Evolutionary conservation across 1,140 invertebrate species (phyloP).

Genomic region (Vollenhovia emeryi): DNA sequence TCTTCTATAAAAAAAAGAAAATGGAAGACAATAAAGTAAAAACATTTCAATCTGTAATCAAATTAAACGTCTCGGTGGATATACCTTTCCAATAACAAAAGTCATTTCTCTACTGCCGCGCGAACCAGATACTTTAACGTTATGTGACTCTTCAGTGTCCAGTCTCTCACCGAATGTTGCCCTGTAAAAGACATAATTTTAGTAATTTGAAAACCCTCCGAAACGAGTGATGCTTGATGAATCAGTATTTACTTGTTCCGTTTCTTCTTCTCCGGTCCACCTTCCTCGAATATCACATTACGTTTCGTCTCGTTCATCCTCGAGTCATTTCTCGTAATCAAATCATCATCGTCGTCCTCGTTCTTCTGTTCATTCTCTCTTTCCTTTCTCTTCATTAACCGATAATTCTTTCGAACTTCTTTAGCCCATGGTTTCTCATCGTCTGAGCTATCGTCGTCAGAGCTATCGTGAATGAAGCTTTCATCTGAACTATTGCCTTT

Average conservation of each 20-base stretch:
- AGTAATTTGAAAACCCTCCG: background rate
- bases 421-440: conserved; percentile 92
- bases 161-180: conserved; percentile 90
- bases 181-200: conserved; percentile 83
- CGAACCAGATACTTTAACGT: conserved; percentile 86
- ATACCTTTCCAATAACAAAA: conserved; percentile 88
- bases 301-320: conserved; percentile 89
- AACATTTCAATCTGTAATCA: background rate
- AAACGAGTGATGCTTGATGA: background rate
- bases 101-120: conserved; percentile 92
- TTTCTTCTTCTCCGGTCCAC: conserved; percentile 84
- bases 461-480: conserved; percentile 70
- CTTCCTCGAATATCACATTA: conserved; percentile 87
- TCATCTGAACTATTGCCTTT: conserved; percentile 75
- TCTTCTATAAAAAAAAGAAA: conserved; percentile 60
- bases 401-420: conserved; percentile 92
- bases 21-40: conserved; percentile 8
- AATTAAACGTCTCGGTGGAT: background rate
- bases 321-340: conserved; percentile 77
- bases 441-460: conserved; percentile 85
- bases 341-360: conserved; percentile 73
- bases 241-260: conserved; percentile 83
- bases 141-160: conserved; percentile 85
- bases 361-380: conserved; percentile 82
- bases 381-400: conserved; percentile 84